Conservation (phyloP, 2,888 invertebrate genomes). For the Drosophila hawaiiensis region DNA sequence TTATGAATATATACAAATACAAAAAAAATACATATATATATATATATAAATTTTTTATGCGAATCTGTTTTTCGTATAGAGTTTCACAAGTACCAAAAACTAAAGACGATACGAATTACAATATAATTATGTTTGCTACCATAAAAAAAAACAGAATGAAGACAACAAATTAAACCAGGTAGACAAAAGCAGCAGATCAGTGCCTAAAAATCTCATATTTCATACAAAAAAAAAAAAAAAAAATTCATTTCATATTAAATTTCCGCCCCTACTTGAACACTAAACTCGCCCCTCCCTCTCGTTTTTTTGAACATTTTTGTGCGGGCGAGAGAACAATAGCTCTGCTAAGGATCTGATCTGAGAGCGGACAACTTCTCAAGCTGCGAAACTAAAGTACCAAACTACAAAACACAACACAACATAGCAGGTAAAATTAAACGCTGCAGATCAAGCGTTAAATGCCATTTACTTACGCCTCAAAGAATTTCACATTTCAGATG, state of each 20-base stretch:
- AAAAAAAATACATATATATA: background rate
- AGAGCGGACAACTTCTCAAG: constrained; percentile 20
- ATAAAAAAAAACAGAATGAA: constrained; percentile 12
- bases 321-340: constrained; percentile 68
- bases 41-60: constrained; percentile 4
- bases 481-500: constrained; percentile 54
- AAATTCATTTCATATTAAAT: constrained; percentile 80
- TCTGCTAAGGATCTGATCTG: constrained; percentile 53
- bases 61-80: constrained; percentile 34
- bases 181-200: constrained; percentile 55
- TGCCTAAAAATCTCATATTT: constrained; percentile 74
- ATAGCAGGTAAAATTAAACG: constrained; percentile 71
- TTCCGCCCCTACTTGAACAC: constrained; percentile 81
- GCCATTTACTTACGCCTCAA: constrained; percentile 82
- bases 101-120: constrained; percentile 36
- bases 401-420: constrained; percentile 1
- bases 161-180: constrained; percentile 43
- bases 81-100: constrained; percentile 56
- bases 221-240: constrained; percentile 53
- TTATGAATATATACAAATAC: background rate
- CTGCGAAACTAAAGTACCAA: constrained; percentile 54
- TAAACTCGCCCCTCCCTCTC: constrained; percentile 5
- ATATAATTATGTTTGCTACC: constrained; percentile 41
- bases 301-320: constrained; percentile 41
- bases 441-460: constrained; percentile 83